Base-by-base conservation (phyloP, 2,797 vertebrate species). In the Rhinella marina region DNA sequence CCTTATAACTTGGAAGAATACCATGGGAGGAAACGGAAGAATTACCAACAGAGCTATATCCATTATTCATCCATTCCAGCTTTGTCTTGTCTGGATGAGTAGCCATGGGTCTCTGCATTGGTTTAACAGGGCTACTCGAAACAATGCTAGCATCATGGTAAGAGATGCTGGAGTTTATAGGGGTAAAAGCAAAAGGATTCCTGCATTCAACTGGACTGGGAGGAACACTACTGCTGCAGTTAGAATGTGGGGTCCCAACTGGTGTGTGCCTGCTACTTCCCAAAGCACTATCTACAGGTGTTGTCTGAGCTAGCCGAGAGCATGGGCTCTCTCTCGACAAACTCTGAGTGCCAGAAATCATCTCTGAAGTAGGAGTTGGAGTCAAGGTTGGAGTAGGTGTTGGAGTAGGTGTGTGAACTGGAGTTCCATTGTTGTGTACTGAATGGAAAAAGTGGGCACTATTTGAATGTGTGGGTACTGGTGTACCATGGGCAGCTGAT, bases 41-140 rank as follows among this genome's bases (percentile, higher is more conserved):
- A 81, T 88, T 95, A 25, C 94, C 94, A 1, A 95, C 93, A 7
- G 93, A 93, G 0, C 93, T 92, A 88, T 98, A 99, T 81, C 96
- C 98, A 1, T 96, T 97, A 86, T 96, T 98, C 97, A 99, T 99
- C 98, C 98, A 99, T 90, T 99, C 98, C 0, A 99, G 95, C 90
- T 97, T 96, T 84, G 98, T 97, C 93, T 99, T 99, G 92, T 99
- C 97, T 0, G 98, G 98, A 90, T 99, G 98, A 9, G 98, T 99
- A 85, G 98, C 98, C 95, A 94, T 99, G 1, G 98, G 98, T 91
- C 98, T 96, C 92, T 99, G 98, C 98, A 99, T 99, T 0, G 98
- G 98, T 91, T 99, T 99, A 84, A 99, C 97, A 0, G 98, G 98
- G 88, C 98, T 99, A 90, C 96, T 97, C 0, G 98, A 99, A 86